These are phyloP conservation scores for Neodiprion lecontei DNA, from an alignment of 1,140 invertebrate species.

Conservation along the genomic window DNA sequence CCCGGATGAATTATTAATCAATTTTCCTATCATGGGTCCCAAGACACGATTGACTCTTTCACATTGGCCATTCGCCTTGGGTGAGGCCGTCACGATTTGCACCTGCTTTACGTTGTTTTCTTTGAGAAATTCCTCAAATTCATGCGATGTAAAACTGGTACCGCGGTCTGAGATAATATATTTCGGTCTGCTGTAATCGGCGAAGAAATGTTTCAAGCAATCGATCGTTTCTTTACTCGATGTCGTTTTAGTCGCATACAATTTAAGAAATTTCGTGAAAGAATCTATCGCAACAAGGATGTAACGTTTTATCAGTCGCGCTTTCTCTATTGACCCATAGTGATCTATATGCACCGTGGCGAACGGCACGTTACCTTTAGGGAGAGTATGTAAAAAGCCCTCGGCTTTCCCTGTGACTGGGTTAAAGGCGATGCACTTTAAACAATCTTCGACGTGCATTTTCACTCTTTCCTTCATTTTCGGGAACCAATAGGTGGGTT, in stretches of 20 bases:
- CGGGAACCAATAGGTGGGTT: slow-evolving; percentile 33
- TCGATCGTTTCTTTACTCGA: slow-evolving; percentile 27
- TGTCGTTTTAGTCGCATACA: slow-evolving; percentile 30
- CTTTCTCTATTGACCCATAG: slow-evolving; percentile 34
- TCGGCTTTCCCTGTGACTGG: slow-evolving; percentile 35
- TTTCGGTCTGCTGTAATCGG: slow-evolving; percentile 32
- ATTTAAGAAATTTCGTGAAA: slow-evolving; percentile 36
- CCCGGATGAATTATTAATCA: slow-evolving; percentile 22
- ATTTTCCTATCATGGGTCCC: slow-evolving; percentile 31
- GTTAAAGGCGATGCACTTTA: slow-evolving; percentile 32
- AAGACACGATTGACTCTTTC: slow-evolving; percentile 31
- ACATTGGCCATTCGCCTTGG: slow-evolving; percentile 29
- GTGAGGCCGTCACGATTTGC: slow-evolving; percentile 32
- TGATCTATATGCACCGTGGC: slow-evolving; percentile 43
- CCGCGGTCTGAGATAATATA: slow-evolving; percentile 40
- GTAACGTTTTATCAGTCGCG: slow-evolving; percentile 22
- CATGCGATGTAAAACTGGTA: slow-evolving; percentile 37
- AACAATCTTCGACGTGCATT: slow-evolving; percentile 28
- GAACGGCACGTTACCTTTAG: slow-evolving; percentile 40
- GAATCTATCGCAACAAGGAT: slow-evolving; percentile 37
- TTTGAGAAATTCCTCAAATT: slow-evolving; percentile 30
- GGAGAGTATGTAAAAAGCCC: slow-evolving; percentile 37
- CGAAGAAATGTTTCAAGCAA: slow-evolving; percentile 29
- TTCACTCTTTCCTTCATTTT: slow-evolving; percentile 28
- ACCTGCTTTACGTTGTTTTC: slow-evolving; percentile 27